Percentiles rank a stretch among this genome's conserved stretches.
phyloP scores from a whole-genome alignment of 2,888 invertebrate species.

The Merodon equestris region DNA sequence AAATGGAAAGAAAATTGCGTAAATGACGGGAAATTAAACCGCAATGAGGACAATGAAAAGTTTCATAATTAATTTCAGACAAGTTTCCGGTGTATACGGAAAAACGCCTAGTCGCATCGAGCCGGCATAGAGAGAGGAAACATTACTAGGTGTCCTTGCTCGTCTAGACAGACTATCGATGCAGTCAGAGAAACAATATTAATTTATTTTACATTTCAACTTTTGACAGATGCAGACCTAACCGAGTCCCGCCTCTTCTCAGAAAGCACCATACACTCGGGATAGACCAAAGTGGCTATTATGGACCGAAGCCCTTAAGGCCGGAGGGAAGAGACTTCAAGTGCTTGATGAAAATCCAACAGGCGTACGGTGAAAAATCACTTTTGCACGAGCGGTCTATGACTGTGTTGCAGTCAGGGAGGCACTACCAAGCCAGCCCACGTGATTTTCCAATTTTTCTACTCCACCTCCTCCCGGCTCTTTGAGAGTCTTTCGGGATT shows the following conservation, averaged over 20 bases:
- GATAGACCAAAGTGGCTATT: too few species aligned
- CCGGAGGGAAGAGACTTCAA: conserved; percentile 37
- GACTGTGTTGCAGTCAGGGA: conserved; percentile 5
- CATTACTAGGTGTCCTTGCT: too few species aligned
- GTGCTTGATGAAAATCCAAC: conserved; percentile 45
- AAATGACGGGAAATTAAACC: conserved; percentile 22
- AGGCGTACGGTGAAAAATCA: conserved; percentile 38
- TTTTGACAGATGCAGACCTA: conserved; percentile 57
- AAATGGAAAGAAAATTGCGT: conserved; percentile 9
- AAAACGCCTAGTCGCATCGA: too few species aligned
- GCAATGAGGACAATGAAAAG: conserved; percentile 29
- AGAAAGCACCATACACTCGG: too few species aligned
- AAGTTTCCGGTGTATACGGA: background rate
- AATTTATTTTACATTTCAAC: conserved; percentile 53
- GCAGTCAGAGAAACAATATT: conserved; percentile 20
- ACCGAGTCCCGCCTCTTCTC: conserved; percentile 44
- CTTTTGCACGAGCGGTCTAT: conserved; percentile 11
- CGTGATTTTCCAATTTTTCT: conserved; percentile 52
- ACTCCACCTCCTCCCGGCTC: conserved; percentile 26
- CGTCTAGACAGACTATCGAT: too few species aligned
- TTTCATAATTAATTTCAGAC: conserved; percentile 25
- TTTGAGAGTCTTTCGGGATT: conserved; percentile 19
- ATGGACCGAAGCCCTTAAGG: conserved; percentile 1
- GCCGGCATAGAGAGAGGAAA: too few species aligned
- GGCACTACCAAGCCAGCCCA: conserved; percentile 28